phyloP scores from a whole-genome alignment of 2,888 invertebrate genomes.

The Aphrophora alni region DNA sequence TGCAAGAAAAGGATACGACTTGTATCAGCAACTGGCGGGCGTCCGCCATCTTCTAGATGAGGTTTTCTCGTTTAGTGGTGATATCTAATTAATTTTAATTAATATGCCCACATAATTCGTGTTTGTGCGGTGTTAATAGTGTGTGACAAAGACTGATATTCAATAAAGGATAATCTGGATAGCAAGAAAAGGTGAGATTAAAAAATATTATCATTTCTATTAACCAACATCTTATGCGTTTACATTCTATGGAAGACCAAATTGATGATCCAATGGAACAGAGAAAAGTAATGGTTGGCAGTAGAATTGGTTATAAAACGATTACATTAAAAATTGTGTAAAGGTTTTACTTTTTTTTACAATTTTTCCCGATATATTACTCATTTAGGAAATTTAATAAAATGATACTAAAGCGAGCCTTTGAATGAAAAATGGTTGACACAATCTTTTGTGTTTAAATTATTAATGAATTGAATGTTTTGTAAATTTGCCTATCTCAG shows the following conservation, averaged over 20 bases:
- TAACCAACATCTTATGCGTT: conserved; percentile 16
- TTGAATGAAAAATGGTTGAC: background rate
- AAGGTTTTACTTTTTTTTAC: background rate
- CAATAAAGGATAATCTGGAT: conserved; percentile 35
- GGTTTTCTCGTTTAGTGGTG: conserved; percentile 57
- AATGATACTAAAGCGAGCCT: background rate
- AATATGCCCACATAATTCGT: conserved; percentile 39
- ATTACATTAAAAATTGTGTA: background rate
- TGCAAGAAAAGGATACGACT: conserved; percentile 60
- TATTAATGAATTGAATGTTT: too few species aligned
- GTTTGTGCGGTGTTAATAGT: conserved; percentile 32
- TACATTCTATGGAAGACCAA: background rate
- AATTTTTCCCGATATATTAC: background rate
- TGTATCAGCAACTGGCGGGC: conserved; percentile 58
- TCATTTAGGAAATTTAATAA: background rate
- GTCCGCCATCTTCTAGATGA: conserved; percentile 67
- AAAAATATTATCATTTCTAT: conserved; percentile 8
- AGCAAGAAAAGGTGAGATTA: conserved; percentile 37
- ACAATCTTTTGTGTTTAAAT: background rate
- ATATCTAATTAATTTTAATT: conserved; percentile 37
- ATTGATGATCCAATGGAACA: background rate
- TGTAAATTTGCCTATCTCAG: too few species aligned
- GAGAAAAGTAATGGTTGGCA: conserved; percentile 1
- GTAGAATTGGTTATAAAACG: background rate
- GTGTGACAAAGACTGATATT: conserved; percentile 21